Conservation (phyloP, 2,888 invertebrate genomes). For the Celastrina argiolus region DNA sequence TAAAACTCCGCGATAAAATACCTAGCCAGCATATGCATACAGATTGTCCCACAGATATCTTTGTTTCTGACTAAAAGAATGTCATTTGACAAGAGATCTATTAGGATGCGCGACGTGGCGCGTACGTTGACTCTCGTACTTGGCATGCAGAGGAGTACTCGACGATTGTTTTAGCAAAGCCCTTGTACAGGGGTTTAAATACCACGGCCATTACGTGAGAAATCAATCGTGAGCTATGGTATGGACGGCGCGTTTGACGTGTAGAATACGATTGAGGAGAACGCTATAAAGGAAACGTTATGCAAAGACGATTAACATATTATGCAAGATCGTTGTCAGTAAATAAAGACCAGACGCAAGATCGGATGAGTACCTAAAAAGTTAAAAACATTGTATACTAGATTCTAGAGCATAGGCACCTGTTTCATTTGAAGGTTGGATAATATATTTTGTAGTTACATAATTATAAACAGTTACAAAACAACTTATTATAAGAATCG, state of each 20-base stretch:
- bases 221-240: not conserved
- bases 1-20: conserved; percentile 4
- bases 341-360: not conserved
- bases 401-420: not conserved
- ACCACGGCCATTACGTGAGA: conserved; percentile 27
- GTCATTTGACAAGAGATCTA: conserved; percentile 31
- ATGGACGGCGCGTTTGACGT: not conserved
- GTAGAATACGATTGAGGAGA: not conserved
- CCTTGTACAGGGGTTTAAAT: conserved; percentile 30
- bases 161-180: conserved; percentile 37
- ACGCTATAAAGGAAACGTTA: not conserved
- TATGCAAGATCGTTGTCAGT: not conserved
- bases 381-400: not conserved
- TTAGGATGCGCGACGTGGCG: conserved; percentile 47
- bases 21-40: conserved; percentile 3
- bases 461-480: not conserved
- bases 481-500: not conserved
- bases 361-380: not conserved
- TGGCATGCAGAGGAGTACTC: conserved; percentile 44
- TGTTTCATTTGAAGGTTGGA: not conserved
- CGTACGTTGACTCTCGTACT: conserved; percentile 54
- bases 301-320: not conserved
- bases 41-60: conserved; percentile 12
- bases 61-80: conserved; percentile 14
- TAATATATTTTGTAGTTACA: not conserved